phyloP scores from a whole-genome alignment of 2,113 vertebrate species.

The Noctilio leporinus region DNA sequence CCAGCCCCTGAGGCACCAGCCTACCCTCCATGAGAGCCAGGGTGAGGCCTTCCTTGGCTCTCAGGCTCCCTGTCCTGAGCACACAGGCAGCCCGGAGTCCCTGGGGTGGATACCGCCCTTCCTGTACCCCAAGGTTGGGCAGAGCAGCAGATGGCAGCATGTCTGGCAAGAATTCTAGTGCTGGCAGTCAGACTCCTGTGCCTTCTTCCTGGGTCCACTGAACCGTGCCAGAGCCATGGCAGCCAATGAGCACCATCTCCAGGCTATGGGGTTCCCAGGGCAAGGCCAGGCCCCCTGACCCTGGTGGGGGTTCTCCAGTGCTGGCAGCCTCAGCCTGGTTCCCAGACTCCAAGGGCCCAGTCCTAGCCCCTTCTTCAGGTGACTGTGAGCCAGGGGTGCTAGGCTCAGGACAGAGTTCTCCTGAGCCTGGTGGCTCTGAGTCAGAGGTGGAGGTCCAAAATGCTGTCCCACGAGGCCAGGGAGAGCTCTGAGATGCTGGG shows the following conservation, averaged over 20 bases:
- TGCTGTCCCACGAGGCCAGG: conserved; percentile 68
- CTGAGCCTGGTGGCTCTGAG: conserved; percentile 51
- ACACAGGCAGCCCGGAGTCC: neutral
- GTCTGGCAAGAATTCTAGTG: conserved; percentile 24
- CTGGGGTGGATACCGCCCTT: neutral
- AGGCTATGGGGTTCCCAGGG: conserved; percentile 70
- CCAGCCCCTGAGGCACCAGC: conserved; percentile 5
- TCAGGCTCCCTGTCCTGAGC: neutral
- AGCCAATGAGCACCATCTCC: conserved; percentile 75
- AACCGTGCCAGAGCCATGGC: conserved; percentile 67
- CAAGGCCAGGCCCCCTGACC: conserved; percentile 23
- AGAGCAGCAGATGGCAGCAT: neutral
- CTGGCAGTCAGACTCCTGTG: conserved; percentile 62
- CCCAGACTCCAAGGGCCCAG: neutral
- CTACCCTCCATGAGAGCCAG: neutral
- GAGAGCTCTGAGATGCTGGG: conserved; percentile 73
- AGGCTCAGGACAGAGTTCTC: conserved; percentile 55
- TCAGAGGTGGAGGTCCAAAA: conserved; percentile 70
- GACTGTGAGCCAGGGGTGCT: conserved; percentile 35
- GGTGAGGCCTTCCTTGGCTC: neutral
- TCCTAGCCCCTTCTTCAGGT: conserved; percentile 23
- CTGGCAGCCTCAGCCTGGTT: conserved; percentile 53
- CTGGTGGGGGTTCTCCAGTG: conserved; percentile 59
- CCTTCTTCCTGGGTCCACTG: conserved; percentile 72
- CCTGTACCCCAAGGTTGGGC: neutral